phyloP scores from a whole-genome alignment of 2,888 invertebrate species.

The Lasioglossum zephyrum region DNA sequence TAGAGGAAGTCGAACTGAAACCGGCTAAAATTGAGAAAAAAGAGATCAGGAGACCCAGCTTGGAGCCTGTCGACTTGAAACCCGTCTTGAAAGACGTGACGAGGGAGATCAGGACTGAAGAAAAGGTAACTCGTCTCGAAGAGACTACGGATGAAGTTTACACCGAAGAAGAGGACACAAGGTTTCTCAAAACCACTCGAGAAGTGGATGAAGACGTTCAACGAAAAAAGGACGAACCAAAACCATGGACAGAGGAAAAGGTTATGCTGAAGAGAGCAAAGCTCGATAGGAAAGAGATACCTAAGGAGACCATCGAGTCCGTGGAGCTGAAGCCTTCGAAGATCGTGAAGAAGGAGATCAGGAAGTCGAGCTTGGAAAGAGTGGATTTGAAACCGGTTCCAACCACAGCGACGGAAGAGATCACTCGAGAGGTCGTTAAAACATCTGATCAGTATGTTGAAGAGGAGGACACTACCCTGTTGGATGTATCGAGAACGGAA shows the following conservation, averaged over 20 bases:
- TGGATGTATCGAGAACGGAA: constrained; percentile 44
- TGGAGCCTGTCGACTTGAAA: constrained; percentile 75
- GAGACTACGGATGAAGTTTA: constrained; percentile 62
- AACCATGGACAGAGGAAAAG: constrained; percentile 77
- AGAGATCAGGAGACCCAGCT: constrained; percentile 70
- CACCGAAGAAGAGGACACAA: constrained; percentile 73
- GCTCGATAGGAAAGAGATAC: constrained; percentile 83
- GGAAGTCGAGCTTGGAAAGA: constrained; percentile 83
- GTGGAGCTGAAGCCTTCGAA: constrained; percentile 87
- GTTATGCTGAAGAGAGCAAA: constrained; percentile 85
- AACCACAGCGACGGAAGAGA: constrained; percentile 44
- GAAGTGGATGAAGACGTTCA: constrained; percentile 66
- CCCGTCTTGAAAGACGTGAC: constrained; percentile 69
- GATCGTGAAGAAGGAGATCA: constrained; percentile 79
- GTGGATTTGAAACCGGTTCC: constrained; percentile 85
- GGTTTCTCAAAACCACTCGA: constrained; percentile 69
- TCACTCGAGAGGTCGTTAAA: constrained; percentile 27
- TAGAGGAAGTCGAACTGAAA: constrained; percentile 80
- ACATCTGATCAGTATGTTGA: constrained; percentile 75
- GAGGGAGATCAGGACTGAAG: constrained; percentile 61
- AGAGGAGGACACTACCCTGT: constrained; percentile 60
- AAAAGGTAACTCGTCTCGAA: constrained; percentile 48
- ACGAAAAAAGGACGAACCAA: constrained; percentile 75
- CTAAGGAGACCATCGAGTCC: constrained; percentile 83
- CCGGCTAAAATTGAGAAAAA: constrained; percentile 86